Evolutionary conservation across 2,888 invertebrate genomes (phyloP).

Genomic region (Mimas tiliae): DNA sequence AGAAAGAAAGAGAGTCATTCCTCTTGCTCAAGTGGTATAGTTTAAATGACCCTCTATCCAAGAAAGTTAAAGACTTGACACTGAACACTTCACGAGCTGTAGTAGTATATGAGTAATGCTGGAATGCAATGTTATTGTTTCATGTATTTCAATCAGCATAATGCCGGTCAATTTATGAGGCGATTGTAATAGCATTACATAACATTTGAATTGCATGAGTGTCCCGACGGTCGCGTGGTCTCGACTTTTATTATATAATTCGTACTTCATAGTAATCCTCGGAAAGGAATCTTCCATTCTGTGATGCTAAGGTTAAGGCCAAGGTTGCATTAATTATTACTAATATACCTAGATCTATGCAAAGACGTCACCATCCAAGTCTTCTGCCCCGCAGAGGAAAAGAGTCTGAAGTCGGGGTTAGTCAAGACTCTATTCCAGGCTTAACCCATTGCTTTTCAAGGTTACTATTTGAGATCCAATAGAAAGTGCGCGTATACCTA

Average conservation of each 20-base stretch:
- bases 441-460: too few relatives aligned
- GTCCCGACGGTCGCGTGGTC: slow-evolving; percentile 36
- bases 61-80: background rate
- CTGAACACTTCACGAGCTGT: background rate
- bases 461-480: too few relatives aligned
- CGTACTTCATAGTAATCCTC: slow-evolving; percentile 44
- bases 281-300: slow-evolving; percentile 58
- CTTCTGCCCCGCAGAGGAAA: background rate
- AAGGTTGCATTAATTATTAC: slow-evolving; percentile 35
- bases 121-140: slow-evolving; percentile 17
- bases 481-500: too few relatives aligned
- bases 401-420: too few relatives aligned
- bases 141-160: slow-evolving; percentile 6
- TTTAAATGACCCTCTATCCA: too few relatives aligned
- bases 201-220: slow-evolving; percentile 36
- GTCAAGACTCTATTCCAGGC: too few relatives aligned
- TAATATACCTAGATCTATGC: too few relatives aligned
- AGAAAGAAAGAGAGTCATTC: too few relatives aligned
- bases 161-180: slow-evolving; percentile 33
- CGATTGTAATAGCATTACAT: slow-evolving; percentile 38
- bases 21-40: too few relatives aligned
- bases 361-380: too few relatives aligned
- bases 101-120: background rate
- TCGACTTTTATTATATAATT: slow-evolving; percentile 48
- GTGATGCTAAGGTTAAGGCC: slow-evolving; percentile 38